phyloP scores from a whole-genome alignment of 2,888 invertebrate species.

The Proisotoma minuta region DNA sequence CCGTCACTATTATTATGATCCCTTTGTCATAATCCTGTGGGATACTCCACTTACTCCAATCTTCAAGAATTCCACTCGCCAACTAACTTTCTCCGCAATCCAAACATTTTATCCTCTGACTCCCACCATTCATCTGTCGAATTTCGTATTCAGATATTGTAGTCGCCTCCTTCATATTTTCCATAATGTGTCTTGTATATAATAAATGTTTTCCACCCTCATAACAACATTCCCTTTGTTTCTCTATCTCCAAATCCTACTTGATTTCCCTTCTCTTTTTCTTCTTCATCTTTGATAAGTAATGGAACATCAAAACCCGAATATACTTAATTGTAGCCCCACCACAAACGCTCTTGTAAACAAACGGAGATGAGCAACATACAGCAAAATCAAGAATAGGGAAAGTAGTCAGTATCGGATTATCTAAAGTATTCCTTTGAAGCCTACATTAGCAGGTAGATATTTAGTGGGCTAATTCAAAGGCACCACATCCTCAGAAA shows the following conservation, averaged over 20 bases:
- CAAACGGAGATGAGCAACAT: too few species aligned
- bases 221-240: slow-evolving; percentile 6
- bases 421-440: too few species aligned
- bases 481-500: too few species aligned
- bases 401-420: too few species aligned
- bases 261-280: slow-evolving; percentile 10
- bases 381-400: too few species aligned
- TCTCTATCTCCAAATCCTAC: not conserved
- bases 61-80: slow-evolving; percentile 7
- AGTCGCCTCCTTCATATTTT: slow-evolving; percentile 15
- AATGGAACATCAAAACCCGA: too few species aligned
- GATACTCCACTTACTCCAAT: slow-evolving; percentile 25
- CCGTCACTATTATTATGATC: slow-evolving; percentile 40
- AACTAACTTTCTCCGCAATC: slow-evolving; percentile 5
- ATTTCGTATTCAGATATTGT: slow-evolving; percentile 40
- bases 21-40: slow-evolving; percentile 45
- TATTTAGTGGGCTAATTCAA: too few species aligned
- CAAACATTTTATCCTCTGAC: not conserved
- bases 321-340: too few species aligned
- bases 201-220: too few species aligned
- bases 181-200: slow-evolving; percentile 3
- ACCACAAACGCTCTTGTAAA: too few species aligned
- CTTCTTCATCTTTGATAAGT: too few species aligned
- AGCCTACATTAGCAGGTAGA: too few species aligned
- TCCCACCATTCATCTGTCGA: slow-evolving; percentile 29